Percentiles rank a stretch among this genome's conserved stretches.
Evolutionary conservation across 2,113 vertebrate species (phyloP).

Genomic region (Festucalex cinctus): DNA sequence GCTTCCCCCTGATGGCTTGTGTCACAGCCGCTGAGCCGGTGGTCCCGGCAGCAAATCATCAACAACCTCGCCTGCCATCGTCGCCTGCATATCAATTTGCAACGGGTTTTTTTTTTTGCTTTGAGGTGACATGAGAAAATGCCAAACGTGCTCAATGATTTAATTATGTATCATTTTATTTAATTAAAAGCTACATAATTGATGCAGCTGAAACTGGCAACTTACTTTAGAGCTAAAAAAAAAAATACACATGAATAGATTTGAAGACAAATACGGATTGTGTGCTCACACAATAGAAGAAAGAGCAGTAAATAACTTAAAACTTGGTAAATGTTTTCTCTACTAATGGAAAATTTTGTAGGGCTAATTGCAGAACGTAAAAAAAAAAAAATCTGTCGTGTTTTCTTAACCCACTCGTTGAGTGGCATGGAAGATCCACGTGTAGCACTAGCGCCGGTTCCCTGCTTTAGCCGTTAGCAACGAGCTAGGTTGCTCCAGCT

Average conservation of each 20-base stretch:
- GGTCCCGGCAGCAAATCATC: constrained; percentile 46
- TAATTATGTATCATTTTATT: constrained; percentile 10
- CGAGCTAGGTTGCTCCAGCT: no score
- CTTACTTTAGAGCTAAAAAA: background rate
- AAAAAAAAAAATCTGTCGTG: no score
- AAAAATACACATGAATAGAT: background rate
- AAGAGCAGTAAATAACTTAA: no score
- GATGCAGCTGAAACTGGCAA: background rate
- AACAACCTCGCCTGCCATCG: constrained; percentile 24
- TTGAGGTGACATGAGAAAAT: constrained; percentile 15
- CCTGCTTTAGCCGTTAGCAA: no score
- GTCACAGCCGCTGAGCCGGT: constrained; percentile 44
- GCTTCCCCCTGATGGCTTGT: constrained; percentile 33
- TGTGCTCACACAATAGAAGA: no score
- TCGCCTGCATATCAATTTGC: constrained; percentile 16
- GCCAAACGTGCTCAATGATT: background rate
- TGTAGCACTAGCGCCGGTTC: no score
- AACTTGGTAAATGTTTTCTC: no score
- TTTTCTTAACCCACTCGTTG: no score
- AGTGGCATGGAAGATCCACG: no score
- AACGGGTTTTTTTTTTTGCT: background rate
- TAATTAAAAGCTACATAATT: constrained; percentile 2
- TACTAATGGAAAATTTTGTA: no score
- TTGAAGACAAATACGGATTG: no score
- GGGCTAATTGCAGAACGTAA: no score